phyloP scores from a whole-genome alignment of 2,888 invertebrate species.

The Euproctis similis region DNA sequence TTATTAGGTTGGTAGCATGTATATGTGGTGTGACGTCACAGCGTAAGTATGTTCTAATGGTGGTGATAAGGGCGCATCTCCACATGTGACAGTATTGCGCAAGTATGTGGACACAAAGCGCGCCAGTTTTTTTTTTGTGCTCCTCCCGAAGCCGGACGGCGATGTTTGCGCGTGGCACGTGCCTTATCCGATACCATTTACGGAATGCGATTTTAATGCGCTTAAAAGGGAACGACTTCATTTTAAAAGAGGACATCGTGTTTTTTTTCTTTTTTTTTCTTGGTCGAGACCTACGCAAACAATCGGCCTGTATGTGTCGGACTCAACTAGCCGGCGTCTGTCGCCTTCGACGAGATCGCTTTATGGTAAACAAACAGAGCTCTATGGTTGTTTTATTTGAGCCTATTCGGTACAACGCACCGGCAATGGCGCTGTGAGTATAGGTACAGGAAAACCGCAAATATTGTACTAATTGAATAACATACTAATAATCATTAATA shows the following conservation, averaged over 20 bases:
- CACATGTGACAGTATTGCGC: too few relatives aligned
- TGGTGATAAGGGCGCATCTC: constrained; percentile 7
- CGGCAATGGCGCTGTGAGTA: too few relatives aligned
- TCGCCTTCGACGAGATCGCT: too few relatives aligned
- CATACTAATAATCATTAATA: too few relatives aligned
- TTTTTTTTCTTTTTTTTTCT: too few relatives aligned
- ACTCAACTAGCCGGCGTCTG: too few relatives aligned
- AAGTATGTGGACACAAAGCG: too few relatives aligned
- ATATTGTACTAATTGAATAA: constrained; percentile 1
- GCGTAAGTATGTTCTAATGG: constrained; percentile 24
- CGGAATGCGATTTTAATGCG: constrained; percentile 64
- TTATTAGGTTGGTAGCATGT: not conserved
- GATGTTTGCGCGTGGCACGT: constrained; percentile 51
- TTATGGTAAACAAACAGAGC: constrained; percentile 14
- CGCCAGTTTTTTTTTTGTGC: too few relatives aligned
- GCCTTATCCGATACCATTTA: constrained; percentile 64
- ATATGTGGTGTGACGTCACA: constrained; percentile 19
- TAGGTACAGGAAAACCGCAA: constrained; percentile 29
- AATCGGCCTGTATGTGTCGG: constrained; percentile 9
- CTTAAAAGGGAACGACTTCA: constrained; percentile 54
- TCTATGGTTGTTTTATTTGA: too few relatives aligned
- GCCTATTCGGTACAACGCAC: too few relatives aligned
- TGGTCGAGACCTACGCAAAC: constrained; percentile 27
- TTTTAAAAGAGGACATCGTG: constrained; percentile 42
- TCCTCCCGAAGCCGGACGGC: constrained; percentile 24